phyloP scores from a whole-genome alignment of 1,140 invertebrate species.

The Cydia splendana region DNA sequence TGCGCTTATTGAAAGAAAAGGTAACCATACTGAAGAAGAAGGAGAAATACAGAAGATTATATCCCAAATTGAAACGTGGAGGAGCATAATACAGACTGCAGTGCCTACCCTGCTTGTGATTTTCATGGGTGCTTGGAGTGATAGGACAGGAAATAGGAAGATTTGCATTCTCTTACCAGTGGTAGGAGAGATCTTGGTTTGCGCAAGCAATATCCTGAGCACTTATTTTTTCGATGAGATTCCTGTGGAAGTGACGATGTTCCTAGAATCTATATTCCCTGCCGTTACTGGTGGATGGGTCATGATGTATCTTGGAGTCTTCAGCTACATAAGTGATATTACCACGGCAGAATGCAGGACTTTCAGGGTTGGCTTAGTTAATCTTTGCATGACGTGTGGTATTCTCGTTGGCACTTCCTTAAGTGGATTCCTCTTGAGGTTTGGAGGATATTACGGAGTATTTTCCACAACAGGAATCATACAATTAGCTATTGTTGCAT shows the following conservation, averaged over 20 bases:
- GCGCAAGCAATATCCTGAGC: slow-evolving; percentile 77
- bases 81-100: slow-evolving; percentile 79
- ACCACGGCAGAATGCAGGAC: slow-evolving; percentile 79
- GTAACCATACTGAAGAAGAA: slow-evolving; percentile 71
- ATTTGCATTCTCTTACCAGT: slow-evolving; percentile 80
- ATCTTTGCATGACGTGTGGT: slow-evolving; percentile 78
- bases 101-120: slow-evolving; percentile 80
- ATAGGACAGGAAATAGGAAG: slow-evolving; percentile 81
- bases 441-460: slow-evolving; percentile 76
- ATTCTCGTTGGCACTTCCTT: slow-evolving; percentile 73
- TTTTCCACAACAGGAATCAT: slow-evolving; percentile 63
- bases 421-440: slow-evolving; percentile 72
- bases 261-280: slow-evolving; percentile 79
- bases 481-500: slow-evolving; percentile 63
- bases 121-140: slow-evolving; percentile 83
- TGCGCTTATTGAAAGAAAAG: slow-evolving; percentile 70
- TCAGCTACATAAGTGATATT: slow-evolving; percentile 81
- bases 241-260: slow-evolving; percentile 78
- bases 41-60: slow-evolving; percentile 79
- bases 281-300: slow-evolving; percentile 80
- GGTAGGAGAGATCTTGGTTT: slow-evolving; percentile 76
- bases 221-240: slow-evolving; percentile 78
- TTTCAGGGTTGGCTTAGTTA: slow-evolving; percentile 79
- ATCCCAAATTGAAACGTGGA: slow-evolving; percentile 79
- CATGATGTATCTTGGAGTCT: slow-evolving; percentile 80